Evolutionary conservation across 2,113 vertebrate species (phyloP).

Genomic region (Carassius gibelio): DNA sequence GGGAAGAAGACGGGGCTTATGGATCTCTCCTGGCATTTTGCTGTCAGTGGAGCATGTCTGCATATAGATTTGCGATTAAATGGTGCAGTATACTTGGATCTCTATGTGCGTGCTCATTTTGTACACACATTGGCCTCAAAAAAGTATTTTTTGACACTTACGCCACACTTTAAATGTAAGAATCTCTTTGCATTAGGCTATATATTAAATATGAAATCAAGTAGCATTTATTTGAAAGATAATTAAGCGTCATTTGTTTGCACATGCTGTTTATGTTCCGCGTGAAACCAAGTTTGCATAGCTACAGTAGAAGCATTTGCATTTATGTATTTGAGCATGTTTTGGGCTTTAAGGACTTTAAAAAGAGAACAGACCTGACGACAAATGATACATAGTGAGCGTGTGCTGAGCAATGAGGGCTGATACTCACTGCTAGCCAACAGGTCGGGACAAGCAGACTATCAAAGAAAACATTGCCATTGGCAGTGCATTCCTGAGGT

Average conservation of each 20-base stretch:
- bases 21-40: neutral
- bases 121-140: neutral
- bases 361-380: neutral
- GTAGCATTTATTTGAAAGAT: too few species aligned
- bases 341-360: neutral
- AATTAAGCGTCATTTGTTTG: too few species aligned
- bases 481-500: conserved; percentile 12
- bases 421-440: neutral
- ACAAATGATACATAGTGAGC: neutral
- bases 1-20: neutral
- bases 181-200: too few species aligned
- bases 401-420: neutral
- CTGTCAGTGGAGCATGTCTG: conserved; percentile 37
- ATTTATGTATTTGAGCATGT: neutral
- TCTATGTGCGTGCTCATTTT: neutral
- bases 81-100: neutral
- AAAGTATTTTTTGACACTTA: neutral
- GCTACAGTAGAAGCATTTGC: neutral
- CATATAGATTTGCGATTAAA: conserved; percentile 40
- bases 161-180: too few species aligned
- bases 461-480: neutral
- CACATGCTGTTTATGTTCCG: neutral
- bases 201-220: too few species aligned
- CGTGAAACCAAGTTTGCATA: too few species aligned
- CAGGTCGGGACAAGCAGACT: conserved; percentile 18